Evolutionary conservation across 1,140 invertebrate species (phyloP).

Genomic region (Diorhabda sublineata): DNA sequence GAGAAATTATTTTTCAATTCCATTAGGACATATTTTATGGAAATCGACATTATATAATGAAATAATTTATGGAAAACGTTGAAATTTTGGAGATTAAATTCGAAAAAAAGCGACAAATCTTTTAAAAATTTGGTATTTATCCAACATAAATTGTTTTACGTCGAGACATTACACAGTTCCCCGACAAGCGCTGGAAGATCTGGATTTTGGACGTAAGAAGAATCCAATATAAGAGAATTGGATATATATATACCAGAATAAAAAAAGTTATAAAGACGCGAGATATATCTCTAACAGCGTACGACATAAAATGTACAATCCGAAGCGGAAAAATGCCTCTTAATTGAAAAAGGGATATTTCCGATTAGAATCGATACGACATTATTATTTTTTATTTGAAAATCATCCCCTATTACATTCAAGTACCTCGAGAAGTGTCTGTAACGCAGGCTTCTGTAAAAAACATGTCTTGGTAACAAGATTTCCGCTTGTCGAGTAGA

Average conservation of each 20-base stretch:
- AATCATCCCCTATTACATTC: no score
- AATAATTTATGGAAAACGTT: no score
- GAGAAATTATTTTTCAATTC: no score
- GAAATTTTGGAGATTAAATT: no score
- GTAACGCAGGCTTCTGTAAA: no score
- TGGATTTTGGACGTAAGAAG: neutral
- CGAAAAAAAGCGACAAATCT: no score
- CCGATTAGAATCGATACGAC: neutral
- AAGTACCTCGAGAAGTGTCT: no score
- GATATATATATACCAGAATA: neutral
- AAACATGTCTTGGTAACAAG: no score
- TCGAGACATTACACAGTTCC: neutral
- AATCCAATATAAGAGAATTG: conserved; percentile 1
- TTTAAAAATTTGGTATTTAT: neutral
- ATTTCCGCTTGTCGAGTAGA: no score
- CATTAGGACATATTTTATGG: no score
- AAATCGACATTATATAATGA: no score
- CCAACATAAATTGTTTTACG: conserved; percentile 1
- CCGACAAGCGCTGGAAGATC: conserved; percentile 1
- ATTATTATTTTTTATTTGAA: neutral
- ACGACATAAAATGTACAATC: neutral
- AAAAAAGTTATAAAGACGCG: neutral
- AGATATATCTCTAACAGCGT: neutral
- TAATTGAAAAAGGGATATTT: neutral
- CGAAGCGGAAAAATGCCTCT: neutral